Evolutionary conservation across 2,888 invertebrate species (phyloP), one percentile per base, ranked within the genome.

Genomic region (Parapristionchus giblindavisi): DNA sequence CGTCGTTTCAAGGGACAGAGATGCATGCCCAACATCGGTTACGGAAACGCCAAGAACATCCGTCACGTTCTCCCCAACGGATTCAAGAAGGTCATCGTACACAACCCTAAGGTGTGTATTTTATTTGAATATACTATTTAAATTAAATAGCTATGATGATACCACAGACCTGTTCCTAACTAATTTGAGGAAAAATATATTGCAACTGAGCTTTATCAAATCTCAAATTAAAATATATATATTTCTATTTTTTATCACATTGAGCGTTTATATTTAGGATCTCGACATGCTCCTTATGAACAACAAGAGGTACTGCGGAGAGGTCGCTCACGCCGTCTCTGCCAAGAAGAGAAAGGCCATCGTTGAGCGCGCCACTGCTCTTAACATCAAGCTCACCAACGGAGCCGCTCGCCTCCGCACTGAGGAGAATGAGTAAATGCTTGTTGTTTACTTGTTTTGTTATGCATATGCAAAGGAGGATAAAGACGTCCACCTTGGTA

Each of bases 21-120:
- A 89, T 91, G 94, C 91, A 99, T 99, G 99, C 99, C 99, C 82
- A 96, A 93, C 89, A 96, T 99, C 89, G 99, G 99, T 92, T 99
- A 97, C 89, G 98, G 99, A 84, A 95, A 95, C 85, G 94, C 93
- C 90, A 93, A 93, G 89, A 94, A 93, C 89, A 96, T 96, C 77
- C 93, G 93, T 89, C 97, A 98, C 90, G 94, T 99, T 93, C 92
- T 98, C 43, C 98, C 97, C 63, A 96, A 94, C 89, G 98, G 98
- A 78, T 98, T 98, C 92, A 93, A 94, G 84, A 98, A 98, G 91
- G 96, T 99, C 83, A 90, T 94, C 75, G 93, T 95, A 68, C 93
- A 94, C 90, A 96, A 95, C 89, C 92, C 93, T 75, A 92, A 92
- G 90, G 93, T 93, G 89, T 89, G 90, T 34, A 3, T 27, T 34